Evolutionary conservation across 2,888 invertebrate species (phyloP).

Genomic region (Macrophya annulata): DNA sequence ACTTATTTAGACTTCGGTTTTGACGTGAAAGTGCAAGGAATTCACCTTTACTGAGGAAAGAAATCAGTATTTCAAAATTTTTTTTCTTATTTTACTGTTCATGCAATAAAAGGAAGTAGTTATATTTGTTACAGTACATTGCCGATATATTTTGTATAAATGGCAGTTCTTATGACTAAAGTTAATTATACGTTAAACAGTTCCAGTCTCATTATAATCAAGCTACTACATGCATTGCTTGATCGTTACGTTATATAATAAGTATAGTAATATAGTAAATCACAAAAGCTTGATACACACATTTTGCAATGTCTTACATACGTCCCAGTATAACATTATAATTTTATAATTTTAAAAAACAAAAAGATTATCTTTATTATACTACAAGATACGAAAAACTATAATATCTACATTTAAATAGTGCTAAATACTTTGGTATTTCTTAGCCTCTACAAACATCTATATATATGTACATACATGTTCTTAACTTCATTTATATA

Average conservation of each 20-base stretch:
- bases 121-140: slow-evolving; percentile 20
- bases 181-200: slow-evolving; percentile 9
- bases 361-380: slow-evolving; percentile 7
- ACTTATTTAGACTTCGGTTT: no score
- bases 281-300: slow-evolving; percentile 22
- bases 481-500: not conserved
- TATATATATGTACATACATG: slow-evolving; percentile 31
- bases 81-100: not conserved
- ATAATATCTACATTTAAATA: slow-evolving; percentile 39
- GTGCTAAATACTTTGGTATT: slow-evolving; percentile 64
- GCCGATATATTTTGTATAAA: not conserved
- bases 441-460: slow-evolving; percentile 61
- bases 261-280: slow-evolving; percentile 1
- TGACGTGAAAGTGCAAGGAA: not conserved
- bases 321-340: not conserved
- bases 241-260: not conserved
- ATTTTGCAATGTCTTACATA: slow-evolving; percentile 3
- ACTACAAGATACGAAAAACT: slow-evolving; percentile 13
- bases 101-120: not conserved
- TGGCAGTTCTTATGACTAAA: not conserved
- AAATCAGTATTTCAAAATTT: not conserved
- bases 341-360: not conserved
- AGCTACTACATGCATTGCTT: not conserved
- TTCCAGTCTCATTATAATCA: slow-evolving; percentile 36
- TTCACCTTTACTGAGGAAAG: not conserved